Evolutionary conservation across 2,113 vertebrate genomes (phyloP).

Genomic region (Sebastes schlegelii): DNA sequence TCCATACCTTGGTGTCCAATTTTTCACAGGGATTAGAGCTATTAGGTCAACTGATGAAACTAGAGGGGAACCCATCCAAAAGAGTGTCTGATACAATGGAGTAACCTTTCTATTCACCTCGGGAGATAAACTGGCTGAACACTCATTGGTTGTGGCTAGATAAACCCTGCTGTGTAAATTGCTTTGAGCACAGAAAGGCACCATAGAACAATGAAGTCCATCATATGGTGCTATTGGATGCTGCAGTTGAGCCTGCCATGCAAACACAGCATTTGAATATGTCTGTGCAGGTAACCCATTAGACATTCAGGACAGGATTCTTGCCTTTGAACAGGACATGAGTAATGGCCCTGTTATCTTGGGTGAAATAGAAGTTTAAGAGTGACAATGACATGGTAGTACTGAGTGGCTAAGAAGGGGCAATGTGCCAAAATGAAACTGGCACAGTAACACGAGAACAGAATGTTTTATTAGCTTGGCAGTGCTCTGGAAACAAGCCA

Average conservation of each 20-base stretch:
- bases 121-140: conserved; percentile 12
- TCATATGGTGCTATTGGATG: conserved; percentile 3
- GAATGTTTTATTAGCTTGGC: not conserved
- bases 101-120: conserved; percentile 29
- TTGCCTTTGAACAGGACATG: not conserved
- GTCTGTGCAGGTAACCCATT: not conserved
- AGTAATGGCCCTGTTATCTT: not conserved
- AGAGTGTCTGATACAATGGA: conserved; percentile 19
- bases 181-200: conserved; percentile 25
- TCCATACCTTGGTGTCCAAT: conserved; percentile 8
- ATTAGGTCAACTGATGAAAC: conserved; percentile 31
- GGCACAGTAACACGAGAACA: conserved; percentile 17
- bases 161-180: conserved; percentile 11
- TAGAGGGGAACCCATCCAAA: conserved; percentile 4
- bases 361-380: not conserved
- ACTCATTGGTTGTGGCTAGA: not conserved
- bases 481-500: conserved; percentile 15
- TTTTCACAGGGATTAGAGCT: conserved; percentile 18
- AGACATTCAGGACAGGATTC: conserved; percentile 11
- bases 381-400: not conserved
- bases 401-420: not conserved
- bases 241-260: conserved; percentile 16
- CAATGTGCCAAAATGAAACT: conserved; percentile 11
- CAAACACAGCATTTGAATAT: conserved; percentile 68
- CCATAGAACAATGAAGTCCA: conserved; percentile 18